Evolutionary conservation across 2,888 invertebrate species (phyloP).

Genomic region (Thymelicus acteon): DNA sequence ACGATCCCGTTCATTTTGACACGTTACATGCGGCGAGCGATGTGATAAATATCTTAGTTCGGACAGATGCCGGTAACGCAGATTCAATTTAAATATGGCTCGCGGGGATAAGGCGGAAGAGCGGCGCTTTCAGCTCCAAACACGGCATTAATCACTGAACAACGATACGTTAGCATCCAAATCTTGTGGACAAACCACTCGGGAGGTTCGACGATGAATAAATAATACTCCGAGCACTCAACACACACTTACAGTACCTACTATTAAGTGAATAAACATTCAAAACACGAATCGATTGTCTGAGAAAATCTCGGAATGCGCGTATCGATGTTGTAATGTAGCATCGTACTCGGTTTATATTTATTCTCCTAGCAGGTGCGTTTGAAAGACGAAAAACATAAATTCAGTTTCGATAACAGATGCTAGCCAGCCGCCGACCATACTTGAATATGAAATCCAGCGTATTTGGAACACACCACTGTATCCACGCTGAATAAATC

Average conservation of each 20-base stretch:
- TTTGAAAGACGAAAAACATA: slow-evolving; percentile 77
- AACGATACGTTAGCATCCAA: slow-evolving; percentile 59
- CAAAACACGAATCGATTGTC: slow-evolving; percentile 51
- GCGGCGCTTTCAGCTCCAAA: slow-evolving; percentile 48
- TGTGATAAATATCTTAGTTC: slow-evolving; percentile 74
- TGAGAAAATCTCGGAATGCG: slow-evolving; percentile 54
- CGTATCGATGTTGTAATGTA: slow-evolving; percentile 46
- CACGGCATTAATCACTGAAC: slow-evolving; percentile 63
- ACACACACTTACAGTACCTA: slow-evolving; percentile 57
- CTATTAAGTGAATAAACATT: slow-evolving; percentile 68
- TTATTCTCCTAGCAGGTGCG: slow-evolving; percentile 74
- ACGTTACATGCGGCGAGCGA: slow-evolving; percentile 67
- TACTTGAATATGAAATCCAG: slow-evolving; percentile 63
- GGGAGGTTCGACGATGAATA: slow-evolving; percentile 53
- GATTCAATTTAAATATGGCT: slow-evolving; percentile 53
- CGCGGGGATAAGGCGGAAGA: slow-evolving; percentile 66
- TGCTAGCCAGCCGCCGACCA: slow-evolving; percentile 70
- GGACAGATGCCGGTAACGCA: slow-evolving; percentile 57
- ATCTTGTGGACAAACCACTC: slow-evolving; percentile 71
- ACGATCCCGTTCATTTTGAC: slow-evolving; percentile 75
- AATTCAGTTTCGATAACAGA: slow-evolving; percentile 79
- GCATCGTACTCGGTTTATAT: slow-evolving; percentile 53
- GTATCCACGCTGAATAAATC: slow-evolving; percentile 67
- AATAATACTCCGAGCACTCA: slow-evolving; percentile 45
- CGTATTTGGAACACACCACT: slow-evolving; percentile 66